A percentile compares a stretch with the other conserved stretches of the same genome.
phyloP scores from a whole-genome alignment of 2,888 invertebrate species.

The Apotomis betuletana region DNA sequence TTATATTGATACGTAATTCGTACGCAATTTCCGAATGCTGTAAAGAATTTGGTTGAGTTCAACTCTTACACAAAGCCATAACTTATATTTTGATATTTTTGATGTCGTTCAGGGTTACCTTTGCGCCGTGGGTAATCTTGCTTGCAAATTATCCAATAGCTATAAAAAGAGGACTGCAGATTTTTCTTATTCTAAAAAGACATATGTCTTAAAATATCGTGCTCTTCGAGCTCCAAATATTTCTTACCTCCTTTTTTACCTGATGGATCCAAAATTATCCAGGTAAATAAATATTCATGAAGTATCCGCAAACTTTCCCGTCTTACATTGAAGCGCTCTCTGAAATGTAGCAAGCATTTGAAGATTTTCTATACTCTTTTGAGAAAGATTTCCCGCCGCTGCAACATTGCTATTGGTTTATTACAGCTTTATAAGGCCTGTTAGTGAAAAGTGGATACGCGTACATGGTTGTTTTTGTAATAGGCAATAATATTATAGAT shows the following conservation, averaged over 20 bases:
- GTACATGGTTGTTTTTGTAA: conserved; percentile 65
- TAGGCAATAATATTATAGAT: conserved; percentile 70
- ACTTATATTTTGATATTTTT: background rate
- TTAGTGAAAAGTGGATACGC: conserved; percentile 69
- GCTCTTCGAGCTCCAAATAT: too few species aligned
- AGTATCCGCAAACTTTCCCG: conserved; percentile 14
- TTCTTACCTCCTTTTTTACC: background rate
- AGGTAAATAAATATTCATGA: background rate
- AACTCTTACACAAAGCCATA: background rate
- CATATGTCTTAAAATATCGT: too few species aligned
- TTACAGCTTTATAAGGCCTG: conserved; percentile 67
- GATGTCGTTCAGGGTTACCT: background rate
- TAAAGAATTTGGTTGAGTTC: conserved; percentile 51
- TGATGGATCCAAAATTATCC: background rate
- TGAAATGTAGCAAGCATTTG: conserved; percentile 32
- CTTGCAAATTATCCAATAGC: too few species aligned
- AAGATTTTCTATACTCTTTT: conserved; percentile 42
- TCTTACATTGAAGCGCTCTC: conserved; percentile 17
- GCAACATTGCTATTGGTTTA: conserved; percentile 64
- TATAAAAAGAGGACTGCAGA: too few species aligned
- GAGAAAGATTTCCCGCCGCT: conserved; percentile 66
- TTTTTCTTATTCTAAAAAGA: too few species aligned
- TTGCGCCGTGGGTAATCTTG: too few species aligned
- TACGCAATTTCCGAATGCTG: conserved; percentile 63
- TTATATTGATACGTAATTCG: conserved; percentile 60